phyloP scores from a whole-genome alignment of 2,797 vertebrate species.

The Morus bassanus region DNA sequence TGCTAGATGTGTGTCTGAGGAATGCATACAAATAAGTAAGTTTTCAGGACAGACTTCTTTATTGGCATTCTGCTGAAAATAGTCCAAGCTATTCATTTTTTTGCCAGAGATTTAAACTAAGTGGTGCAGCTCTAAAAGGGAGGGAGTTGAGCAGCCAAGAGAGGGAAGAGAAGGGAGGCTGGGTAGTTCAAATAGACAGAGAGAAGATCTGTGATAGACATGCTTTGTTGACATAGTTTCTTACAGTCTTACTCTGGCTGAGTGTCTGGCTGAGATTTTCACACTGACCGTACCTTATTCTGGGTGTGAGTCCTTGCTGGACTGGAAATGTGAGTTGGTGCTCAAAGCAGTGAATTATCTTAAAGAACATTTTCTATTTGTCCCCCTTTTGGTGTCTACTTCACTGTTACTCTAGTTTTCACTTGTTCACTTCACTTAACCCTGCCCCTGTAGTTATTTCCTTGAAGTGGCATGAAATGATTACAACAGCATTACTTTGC shows the following conservation, averaged over 20 bases:
- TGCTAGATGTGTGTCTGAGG: neutral
- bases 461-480: neutral
- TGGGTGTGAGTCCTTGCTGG: neutral
- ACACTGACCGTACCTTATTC: neutral
- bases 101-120: neutral
- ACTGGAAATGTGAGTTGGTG: neutral
- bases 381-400: neutral
- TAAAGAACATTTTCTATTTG: neutral
- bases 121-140: neutral
- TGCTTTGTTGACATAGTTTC: neutral
- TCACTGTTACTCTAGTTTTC: neutral
- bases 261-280: neutral
- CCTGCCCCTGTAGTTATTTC: neutral
- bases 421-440: neutral
- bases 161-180: neutral
- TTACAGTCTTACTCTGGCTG: neutral
- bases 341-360: neutral
- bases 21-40: neutral
- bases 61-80: neutral
- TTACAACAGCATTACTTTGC: neutral
- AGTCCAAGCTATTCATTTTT: neutral
- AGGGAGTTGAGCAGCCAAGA: neutral
- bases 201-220: rapidly evolving
- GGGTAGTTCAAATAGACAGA: neutral
- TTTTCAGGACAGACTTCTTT: neutral